phyloP scores from a whole-genome alignment of 2,888 invertebrate species.

The Meiosimyza platycephala region DNA sequence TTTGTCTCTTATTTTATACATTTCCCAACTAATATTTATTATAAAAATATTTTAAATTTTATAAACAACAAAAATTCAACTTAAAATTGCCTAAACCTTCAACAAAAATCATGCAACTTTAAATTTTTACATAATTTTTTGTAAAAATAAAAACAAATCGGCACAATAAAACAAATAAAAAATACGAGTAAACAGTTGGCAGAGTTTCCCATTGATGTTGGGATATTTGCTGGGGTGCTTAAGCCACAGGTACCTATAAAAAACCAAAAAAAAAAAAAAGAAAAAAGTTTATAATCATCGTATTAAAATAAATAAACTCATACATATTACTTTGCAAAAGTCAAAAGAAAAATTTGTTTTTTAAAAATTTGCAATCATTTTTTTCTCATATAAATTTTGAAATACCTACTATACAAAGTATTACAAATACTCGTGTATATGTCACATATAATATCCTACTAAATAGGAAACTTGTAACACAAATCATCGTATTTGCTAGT shows the following conservation, averaged over 20 bases:
- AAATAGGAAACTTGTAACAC: conserved; percentile 34
- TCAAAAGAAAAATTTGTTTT: conserved; percentile 15
- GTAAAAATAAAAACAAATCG: conserved; percentile 34
- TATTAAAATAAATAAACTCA: too few relatives aligned
- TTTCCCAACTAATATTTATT: conserved; percentile 8
- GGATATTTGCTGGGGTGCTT: conserved; percentile 81
- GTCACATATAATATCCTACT: too few relatives aligned
- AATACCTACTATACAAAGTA: background rate
- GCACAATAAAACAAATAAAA: conserved; percentile 8
- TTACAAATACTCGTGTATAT: background rate
- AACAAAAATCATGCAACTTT: conserved; percentile 6
- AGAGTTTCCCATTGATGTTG: conserved; percentile 80
- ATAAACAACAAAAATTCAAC: background rate
- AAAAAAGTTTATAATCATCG: background rate
- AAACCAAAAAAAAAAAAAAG: conserved; percentile 37
- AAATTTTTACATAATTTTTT: conserved; percentile 28
- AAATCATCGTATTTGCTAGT: conserved; percentile 47
- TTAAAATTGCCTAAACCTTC: background rate
- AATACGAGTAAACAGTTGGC: conserved; percentile 69
- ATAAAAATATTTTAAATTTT: conserved; percentile 6
- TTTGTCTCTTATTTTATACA: conserved; percentile 2
- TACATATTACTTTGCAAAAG: too few relatives aligned
- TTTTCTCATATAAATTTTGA: background rate
- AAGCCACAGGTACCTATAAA: conserved; percentile 69
- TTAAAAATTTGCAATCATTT: conserved; percentile 40